Conservation (phyloP, 2,113 vertebrate species). For the Sitta europaea region DNA sequence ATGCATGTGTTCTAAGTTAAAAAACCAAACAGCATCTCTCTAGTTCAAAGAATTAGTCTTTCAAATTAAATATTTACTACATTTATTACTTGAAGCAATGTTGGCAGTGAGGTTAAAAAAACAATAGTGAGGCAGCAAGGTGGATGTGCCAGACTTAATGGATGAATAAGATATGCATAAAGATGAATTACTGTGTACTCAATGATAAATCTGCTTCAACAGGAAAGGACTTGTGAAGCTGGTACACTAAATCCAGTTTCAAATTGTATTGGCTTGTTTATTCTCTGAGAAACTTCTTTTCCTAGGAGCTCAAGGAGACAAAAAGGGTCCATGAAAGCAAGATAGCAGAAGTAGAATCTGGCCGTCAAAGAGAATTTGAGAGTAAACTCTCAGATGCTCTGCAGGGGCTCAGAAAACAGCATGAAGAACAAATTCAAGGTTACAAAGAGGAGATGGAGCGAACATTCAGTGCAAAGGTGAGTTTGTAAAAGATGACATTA, state of each 20-base stretch:
- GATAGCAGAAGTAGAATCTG: constrained; percentile 75
- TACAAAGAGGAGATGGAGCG: constrained; percentile 82
- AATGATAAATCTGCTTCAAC: neutral
- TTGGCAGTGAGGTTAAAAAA: neutral
- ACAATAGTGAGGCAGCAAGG: neutral
- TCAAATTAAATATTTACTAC: neutral
- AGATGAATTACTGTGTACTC: neutral
- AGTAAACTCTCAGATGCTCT: constrained; percentile 72
- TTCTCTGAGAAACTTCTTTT: neutral
- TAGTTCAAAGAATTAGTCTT: neutral
- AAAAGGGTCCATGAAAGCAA: constrained; percentile 72
- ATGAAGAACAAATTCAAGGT: constrained; percentile 75
- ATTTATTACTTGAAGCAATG: neutral
- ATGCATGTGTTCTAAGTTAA: neutral
- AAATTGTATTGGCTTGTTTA: neutral
- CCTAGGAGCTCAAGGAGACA: constrained; percentile 74
- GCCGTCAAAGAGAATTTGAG: constrained; percentile 72
- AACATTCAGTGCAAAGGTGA: constrained; percentile 76
- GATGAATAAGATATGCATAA: neutral
- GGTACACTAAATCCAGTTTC: neutral
- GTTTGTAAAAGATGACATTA: neutral
- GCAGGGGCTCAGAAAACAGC: constrained; percentile 75
- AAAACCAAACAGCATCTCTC: neutral
- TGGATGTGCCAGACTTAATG: neutral
- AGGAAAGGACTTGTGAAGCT: neutral